These are phyloP conservation scores for Notocelia uddmanniana DNA, from an alignment of 2,888 invertebrate genomes.

Conservation along the genomic window DNA sequence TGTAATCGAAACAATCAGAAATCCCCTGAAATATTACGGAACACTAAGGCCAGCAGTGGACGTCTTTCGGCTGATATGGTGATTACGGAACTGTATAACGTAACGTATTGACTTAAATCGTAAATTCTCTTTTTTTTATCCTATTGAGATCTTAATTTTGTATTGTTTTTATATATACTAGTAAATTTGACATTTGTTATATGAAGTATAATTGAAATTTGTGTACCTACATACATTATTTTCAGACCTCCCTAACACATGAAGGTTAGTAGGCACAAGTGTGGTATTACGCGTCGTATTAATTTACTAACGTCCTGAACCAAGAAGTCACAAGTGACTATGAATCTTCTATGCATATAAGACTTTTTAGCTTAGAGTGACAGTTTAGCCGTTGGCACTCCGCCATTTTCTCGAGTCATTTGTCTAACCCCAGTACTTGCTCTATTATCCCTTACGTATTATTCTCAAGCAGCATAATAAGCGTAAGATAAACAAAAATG, in stretches of 20 bases:
- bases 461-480: constrained; percentile 5
- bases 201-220: background rate
- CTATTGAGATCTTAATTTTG: too few species aligned
- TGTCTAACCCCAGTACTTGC: constrained; percentile 35
- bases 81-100: too few species aligned
- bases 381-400: constrained; percentile 28
- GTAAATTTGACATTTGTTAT: too few species aligned
- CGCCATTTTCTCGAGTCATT: constrained; percentile 39
- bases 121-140: too few species aligned
- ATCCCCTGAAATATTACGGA: too few species aligned
- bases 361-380: background rate
- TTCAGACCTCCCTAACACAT: background rate
- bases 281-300: constrained; percentile 23
- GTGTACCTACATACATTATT: background rate
- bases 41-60: too few species aligned
- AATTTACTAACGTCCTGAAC: background rate
- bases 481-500: background rate
- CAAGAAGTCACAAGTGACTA: background rate
- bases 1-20: too few species aligned
- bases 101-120: too few species aligned
- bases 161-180: too few species aligned
- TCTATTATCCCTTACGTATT: constrained; percentile 18
- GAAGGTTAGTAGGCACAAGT: background rate
- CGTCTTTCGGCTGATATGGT: too few species aligned
- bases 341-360: background rate